Percentiles rank a stretch among this genome's conserved stretches.
Conservation (phyloP, 2,113 vertebrate species). For the Cepphus grylle region DNA sequence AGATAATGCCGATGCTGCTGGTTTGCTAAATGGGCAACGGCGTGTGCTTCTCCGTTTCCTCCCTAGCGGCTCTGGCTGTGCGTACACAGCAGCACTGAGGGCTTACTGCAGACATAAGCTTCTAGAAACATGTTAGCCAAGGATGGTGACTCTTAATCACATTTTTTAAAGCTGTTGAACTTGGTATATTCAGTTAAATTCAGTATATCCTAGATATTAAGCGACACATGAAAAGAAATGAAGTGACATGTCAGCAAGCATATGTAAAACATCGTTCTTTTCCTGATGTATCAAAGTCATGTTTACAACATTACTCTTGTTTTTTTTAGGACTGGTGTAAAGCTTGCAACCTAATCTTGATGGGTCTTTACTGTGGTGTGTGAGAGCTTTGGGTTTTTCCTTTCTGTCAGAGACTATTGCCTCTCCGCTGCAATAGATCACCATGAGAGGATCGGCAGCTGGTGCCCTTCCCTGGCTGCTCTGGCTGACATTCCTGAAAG, state of each 20-base stretch:
- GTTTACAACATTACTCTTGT: background rate
- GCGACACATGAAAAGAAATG: background rate
- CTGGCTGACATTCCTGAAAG: slow-evolving; percentile 61
- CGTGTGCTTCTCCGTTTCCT: background rate
- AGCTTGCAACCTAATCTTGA: background rate
- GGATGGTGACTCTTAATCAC: background rate
- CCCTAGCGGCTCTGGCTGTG: background rate
- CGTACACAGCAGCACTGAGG: background rate
- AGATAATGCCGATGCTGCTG: background rate
- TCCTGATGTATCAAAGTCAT: background rate
- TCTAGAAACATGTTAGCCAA: background rate
- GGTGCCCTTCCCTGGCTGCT: slow-evolving; percentile 50
- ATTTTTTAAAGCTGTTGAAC: slow-evolving; percentile 17
- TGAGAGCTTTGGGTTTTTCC: background rate
- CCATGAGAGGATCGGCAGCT: slow-evolving; percentile 30
- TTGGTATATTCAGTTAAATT: background rate
- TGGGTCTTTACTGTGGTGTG: background rate
- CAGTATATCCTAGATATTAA: background rate
- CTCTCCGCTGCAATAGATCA: background rate
- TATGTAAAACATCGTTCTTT: background rate
- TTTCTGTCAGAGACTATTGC: background rate
- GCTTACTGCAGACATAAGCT: background rate
- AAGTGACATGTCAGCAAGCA: background rate
- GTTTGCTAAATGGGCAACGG: background rate
- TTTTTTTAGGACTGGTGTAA: background rate